Conservation (phyloP, 2,797 vertebrate species). For the Acanthis flammea region DNA sequence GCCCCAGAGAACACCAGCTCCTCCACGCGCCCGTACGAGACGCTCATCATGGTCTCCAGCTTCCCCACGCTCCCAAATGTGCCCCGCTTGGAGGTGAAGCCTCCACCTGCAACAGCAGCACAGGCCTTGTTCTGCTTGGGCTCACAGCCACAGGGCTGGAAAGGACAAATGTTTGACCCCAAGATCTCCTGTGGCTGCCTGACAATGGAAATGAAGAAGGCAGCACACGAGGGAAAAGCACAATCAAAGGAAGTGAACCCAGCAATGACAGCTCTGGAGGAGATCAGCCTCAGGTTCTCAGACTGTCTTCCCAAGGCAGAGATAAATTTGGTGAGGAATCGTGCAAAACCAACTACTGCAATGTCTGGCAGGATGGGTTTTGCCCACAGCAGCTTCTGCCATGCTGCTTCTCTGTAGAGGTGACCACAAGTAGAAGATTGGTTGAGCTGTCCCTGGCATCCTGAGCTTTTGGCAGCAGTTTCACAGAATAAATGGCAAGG, state of each 20-base stretch:
- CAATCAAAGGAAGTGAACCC: neutral
- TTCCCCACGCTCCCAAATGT: conserved; percentile 86
- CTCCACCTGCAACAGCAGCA: conserved; percentile 81
- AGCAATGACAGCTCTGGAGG: neutral
- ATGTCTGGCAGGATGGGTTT: neutral
- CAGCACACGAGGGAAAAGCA: neutral
- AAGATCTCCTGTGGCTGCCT: neutral
- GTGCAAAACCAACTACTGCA: neutral
- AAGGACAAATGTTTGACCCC: neutral
- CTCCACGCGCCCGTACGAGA: conserved; percentile 88
- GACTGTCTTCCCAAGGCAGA: neutral
- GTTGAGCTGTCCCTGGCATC: neutral
- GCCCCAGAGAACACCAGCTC: conserved; percentile 93
- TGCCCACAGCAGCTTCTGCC: neutral
- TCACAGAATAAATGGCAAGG: neutral
- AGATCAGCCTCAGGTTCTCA: neutral
- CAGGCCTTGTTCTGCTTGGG: neutral
- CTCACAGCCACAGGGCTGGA: neutral
- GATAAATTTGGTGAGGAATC: neutral
- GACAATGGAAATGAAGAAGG: neutral
- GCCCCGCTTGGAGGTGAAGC: conserved; percentile 88
- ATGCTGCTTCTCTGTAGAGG: neutral
- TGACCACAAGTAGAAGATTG: neutral
- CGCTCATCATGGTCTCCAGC: conserved; percentile 95
- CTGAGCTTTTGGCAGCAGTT: neutral